phyloP scores from a whole-genome alignment of 2,888 invertebrate species.

The Lymantria monacha region DNA sequence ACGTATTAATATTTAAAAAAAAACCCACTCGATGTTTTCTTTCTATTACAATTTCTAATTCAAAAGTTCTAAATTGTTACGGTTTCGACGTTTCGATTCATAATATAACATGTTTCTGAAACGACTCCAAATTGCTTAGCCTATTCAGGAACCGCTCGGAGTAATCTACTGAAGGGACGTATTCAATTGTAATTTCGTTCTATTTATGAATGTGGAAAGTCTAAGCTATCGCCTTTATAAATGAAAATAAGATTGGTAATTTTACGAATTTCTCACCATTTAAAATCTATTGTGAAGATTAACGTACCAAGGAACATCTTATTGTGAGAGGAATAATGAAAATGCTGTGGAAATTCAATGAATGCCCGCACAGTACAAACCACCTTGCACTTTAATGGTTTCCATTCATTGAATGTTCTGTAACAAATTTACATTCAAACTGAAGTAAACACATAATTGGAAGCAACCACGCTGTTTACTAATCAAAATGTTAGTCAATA shows the following conservation, averaged over 20 bases:
- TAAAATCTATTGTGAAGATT: constrained; percentile 62
- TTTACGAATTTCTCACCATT: constrained; percentile 35
- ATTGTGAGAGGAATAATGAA: constrained; percentile 31
- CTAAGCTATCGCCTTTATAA: constrained; percentile 24
- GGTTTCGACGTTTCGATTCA: too few species aligned
- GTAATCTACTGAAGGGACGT: too few species aligned
- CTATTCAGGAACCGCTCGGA: too few species aligned
- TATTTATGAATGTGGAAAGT: too few species aligned
- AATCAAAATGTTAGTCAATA: constrained; percentile 12
- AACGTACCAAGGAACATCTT: constrained; percentile 55
- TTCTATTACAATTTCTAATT: too few species aligned
- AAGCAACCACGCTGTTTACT: constrained; percentile 23
- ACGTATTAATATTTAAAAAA: too few species aligned
- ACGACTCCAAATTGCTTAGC: too few species aligned
- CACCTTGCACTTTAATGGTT: constrained; percentile 41
- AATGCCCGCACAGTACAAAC: constrained; percentile 39
- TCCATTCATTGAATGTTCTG: constrained; percentile 40
- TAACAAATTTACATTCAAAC: constrained; percentile 41
- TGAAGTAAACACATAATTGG: constrained; percentile 25
- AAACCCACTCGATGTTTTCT: too few species aligned
- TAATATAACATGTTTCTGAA: too few species aligned
- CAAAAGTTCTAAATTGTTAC: too few species aligned
- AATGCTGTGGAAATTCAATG: constrained; percentile 56
- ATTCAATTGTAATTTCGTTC: too few species aligned
- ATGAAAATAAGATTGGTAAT: constrained; percentile 39